Evolutionary conservation across 1,140 invertebrate genomes (phyloP).

Genomic region (Steinernema khuongi): DNA sequence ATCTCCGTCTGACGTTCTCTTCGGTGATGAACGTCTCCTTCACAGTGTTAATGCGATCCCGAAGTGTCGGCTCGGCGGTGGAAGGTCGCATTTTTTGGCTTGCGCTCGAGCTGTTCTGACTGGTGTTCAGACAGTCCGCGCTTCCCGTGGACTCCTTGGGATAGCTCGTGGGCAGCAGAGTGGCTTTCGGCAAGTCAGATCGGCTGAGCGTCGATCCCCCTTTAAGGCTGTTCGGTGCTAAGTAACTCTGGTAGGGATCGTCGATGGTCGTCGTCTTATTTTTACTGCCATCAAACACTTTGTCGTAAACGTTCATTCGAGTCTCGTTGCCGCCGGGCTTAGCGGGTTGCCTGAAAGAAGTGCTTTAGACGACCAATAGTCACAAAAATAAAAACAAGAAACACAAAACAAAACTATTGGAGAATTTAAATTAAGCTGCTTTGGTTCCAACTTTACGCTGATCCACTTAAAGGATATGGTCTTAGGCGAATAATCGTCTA

Average conservation of each 20-base stretch:
- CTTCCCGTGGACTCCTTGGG: background rate
- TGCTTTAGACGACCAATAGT: background rate
- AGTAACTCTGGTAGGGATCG: background rate
- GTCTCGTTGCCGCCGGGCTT: background rate
- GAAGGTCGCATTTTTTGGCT: background rate
- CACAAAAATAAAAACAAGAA: background rate
- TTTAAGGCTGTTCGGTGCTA: background rate
- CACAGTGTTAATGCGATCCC: constrained; percentile 5
- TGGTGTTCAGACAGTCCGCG: background rate
- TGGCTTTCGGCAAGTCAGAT: background rate
- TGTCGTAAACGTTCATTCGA: constrained; percentile 6
- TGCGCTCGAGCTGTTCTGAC: background rate
- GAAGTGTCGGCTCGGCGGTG: background rate
- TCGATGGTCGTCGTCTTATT: background rate
- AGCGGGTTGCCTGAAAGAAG: background rate
- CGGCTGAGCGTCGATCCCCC: background rate
- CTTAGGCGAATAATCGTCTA: no score
- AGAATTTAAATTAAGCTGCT: background rate
- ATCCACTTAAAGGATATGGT: no score
- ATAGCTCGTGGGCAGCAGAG: background rate
- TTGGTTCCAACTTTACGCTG: no score
- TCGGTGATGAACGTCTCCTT: constrained; percentile 29
- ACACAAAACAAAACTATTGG: background rate
- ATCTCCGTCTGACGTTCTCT: constrained; percentile 16
- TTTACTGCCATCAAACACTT: background rate